Percentiles rank a stretch among this genome's conserved stretches.
Conservation (phyloP, 2,888 invertebrate genomes). For the Tetragnatha montana region DNA sequence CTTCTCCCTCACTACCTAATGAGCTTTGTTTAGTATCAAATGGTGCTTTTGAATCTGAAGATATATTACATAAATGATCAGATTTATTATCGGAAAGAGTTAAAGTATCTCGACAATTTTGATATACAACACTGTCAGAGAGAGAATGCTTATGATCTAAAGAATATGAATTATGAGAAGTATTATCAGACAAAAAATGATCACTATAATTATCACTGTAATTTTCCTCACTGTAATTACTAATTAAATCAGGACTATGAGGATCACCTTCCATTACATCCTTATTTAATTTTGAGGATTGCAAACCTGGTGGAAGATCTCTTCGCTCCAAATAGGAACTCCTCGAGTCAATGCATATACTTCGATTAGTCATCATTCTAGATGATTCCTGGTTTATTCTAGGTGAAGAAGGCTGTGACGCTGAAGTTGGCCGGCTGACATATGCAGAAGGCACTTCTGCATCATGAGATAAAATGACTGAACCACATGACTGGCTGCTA, state of each 20-base stretch:
- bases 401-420: constrained; percentile 69
- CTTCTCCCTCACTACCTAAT: constrained; percentile 71
- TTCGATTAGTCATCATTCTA: constrained; percentile 69
- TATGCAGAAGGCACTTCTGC: constrained; percentile 58
- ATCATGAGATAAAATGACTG: constrained; percentile 67
- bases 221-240: constrained; percentile 71
- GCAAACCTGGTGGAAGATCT: constrained; percentile 72
- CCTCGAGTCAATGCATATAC: constrained; percentile 67
- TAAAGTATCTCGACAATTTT: constrained; percentile 66
- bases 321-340: constrained; percentile 64
- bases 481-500: constrained; percentile 72
- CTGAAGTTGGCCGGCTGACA: constrained; percentile 63
- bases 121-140: constrained; percentile 71
- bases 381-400: constrained; percentile 63
- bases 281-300: constrained; percentile 69
- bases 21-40: constrained; percentile 68
- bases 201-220: constrained; percentile 69
- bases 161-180: constrained; percentile 72
- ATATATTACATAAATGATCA: constrained; percentile 68
- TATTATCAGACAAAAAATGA: constrained; percentile 70
- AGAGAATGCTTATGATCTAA: constrained; percentile 71
- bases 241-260: constrained; percentile 71
- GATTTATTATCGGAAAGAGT: constrained; percentile 67
- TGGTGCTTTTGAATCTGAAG: constrained; percentile 71
- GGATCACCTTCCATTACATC: constrained; percentile 59